Evolutionary conservation across 2,888 invertebrate genomes (phyloP), one percentile per base, ranked within the genome.

Genomic region (Sesia apiformis): DNA sequence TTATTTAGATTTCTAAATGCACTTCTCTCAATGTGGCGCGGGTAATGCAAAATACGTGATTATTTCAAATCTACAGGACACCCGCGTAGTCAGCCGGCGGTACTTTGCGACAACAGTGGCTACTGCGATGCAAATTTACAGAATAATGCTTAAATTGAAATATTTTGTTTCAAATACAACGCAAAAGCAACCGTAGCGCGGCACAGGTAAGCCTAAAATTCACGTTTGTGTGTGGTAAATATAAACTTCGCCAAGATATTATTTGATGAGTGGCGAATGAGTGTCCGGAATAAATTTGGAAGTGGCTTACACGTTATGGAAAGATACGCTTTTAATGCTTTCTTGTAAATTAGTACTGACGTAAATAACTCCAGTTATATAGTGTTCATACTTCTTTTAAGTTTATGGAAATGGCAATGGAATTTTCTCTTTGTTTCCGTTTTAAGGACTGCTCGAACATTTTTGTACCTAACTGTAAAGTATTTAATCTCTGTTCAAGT

Each of bases 261-360:
- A 81, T 80, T 81, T 80, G 79, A 81, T 70, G 76, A 79, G 79
- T 70, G 66, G 68, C 72, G 73, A 75, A 78, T 71, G 79, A 78
- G 80, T 78, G 78, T 77, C 74, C 76, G 80, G 82, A 84, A 84
- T 84, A 81, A 78, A 84, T 84, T 85, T 85, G 77, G 81, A 81
- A 81, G 74, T 77, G 78, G 75, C 78, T 78, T 75, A 74, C 79
- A 73, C 68, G 76, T 71, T 76, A 77, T 73, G 72, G 77, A 72
- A 71, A 76, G 73, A 76, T 67, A 76, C 75, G 76, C 74, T 78
- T 74, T 79, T 82, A 81, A 82, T 75, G 73, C 72, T 70, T 74
- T 66, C 76, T 79, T 79, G 78, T 70, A 71, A 76, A 77, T 78
- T 72, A 75, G 23, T 23, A 23, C 23, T 23, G 23, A 23, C 23